A percentile compares a stretch with the other conserved stretches of the same genome.
These are phyloP conservation scores for Peromyscus maniculatus DNA, from an alignment of 2,113 vertebrate genomes.

Conservation along the genomic window DNA sequence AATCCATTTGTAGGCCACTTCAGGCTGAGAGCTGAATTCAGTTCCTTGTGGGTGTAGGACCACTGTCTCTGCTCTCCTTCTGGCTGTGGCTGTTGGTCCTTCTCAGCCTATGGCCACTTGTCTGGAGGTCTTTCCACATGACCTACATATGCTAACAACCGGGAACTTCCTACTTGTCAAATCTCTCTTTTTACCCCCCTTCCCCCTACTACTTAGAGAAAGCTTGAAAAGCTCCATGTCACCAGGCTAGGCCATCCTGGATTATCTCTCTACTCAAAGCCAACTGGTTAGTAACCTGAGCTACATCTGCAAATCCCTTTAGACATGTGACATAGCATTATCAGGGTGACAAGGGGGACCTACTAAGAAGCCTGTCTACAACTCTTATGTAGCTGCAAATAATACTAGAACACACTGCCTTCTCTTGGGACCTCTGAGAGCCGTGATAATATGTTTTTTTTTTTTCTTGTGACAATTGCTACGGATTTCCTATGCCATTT, in stretches of 20 bases:
- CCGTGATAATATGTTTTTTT: background rate
- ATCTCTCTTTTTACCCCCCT: background rate
- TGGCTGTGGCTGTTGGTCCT: background rate
- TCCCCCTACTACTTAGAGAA: background rate
- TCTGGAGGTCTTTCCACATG: background rate
- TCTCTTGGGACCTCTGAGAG: background rate
- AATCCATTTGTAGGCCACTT: background rate
- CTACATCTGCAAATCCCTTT: background rate
- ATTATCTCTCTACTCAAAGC: background rate
- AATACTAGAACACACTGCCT: background rate
- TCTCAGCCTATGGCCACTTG: background rate
- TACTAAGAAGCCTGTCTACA: background rate
- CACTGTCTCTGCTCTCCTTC: background rate
- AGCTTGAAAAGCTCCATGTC: background rate
- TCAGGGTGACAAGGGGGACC: background rate
- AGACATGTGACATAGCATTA: background rate
- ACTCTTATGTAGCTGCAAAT: background rate
- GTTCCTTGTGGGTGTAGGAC: background rate
- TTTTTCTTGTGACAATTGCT: background rate
- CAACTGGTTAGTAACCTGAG: background rate
- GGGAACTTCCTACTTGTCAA: background rate
- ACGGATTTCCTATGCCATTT: background rate
- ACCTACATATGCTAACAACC: background rate
- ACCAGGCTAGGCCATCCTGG: background rate
- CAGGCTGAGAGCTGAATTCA: background rate